A percentile compares a stretch with the other conserved stretches of the same genome.
Conservation (phyloP, 2,797 vertebrate species). For the Takifugu rubripes region DNA sequence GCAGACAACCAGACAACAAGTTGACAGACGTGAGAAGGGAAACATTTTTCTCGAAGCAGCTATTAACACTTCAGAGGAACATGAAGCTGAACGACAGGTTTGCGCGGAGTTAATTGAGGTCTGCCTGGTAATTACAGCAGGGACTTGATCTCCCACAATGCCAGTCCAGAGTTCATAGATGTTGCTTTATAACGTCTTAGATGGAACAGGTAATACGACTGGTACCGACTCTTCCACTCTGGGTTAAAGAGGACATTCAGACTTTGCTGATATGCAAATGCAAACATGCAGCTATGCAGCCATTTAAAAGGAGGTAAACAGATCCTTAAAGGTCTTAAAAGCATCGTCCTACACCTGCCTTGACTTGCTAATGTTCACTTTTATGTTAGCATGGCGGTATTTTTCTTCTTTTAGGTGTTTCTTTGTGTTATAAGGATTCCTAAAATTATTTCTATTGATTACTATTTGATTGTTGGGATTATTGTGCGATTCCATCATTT, state of each 20-base stretch:
- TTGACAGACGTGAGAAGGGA: not conserved
- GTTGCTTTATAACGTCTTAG: constrained; percentile 51
- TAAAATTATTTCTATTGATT: too few relatives aligned
- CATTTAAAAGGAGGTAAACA: constrained; percentile 18
- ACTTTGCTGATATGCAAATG: not conserved
- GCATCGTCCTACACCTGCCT: too few relatives aligned
- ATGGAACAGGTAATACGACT: constrained; percentile 40
- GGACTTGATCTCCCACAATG: constrained; percentile 48
- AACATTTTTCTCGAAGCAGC: constrained; percentile 37
- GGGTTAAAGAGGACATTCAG: constrained; percentile 41
- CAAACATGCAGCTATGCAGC: constrained; percentile 27
- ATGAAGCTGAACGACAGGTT: constrained; percentile 42
- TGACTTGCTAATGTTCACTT: too few relatives aligned
- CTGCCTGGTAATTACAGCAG: constrained; percentile 51
- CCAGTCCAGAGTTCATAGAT: constrained; percentile 42
- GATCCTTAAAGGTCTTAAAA: not conserved
- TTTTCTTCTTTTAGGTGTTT: too few relatives aligned
- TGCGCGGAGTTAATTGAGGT: constrained; percentile 63
- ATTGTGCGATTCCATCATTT: too few relatives aligned
- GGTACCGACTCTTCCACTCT: constrained; percentile 46
- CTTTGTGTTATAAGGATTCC: too few relatives aligned
- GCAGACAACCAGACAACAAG: too few relatives aligned
- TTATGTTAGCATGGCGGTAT: not conserved
- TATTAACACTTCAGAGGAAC: constrained; percentile 51
- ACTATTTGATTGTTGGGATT: too few relatives aligned